A percentile compares a stretch with the other conserved stretches of the same genome.
Evolutionary conservation across 2,797 vertebrate genomes (phyloP).

Genomic region (Neomorphus geoffroyi): DNA sequence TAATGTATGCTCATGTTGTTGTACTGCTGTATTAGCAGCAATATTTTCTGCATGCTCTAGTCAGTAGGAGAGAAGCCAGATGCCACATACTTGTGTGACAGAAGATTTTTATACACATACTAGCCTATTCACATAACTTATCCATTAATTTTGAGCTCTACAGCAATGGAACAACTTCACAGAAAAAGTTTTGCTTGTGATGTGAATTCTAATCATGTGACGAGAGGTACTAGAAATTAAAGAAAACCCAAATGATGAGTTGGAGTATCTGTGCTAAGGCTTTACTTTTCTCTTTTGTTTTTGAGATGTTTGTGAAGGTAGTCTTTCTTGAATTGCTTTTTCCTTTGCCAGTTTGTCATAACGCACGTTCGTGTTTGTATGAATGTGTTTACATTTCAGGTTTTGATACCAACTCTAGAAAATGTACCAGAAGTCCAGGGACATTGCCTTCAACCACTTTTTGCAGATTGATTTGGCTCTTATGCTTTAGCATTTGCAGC

Average conservation of each 20-base stretch:
- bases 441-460: not conserved
- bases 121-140: not conserved
- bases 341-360: not conserved
- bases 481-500: constrained; percentile 31
- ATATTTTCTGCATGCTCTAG: not conserved
- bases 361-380: not conserved
- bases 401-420: constrained; percentile 28
- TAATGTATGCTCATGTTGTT: not conserved
- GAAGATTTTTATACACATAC: not conserved
- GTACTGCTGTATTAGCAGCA: not conserved
- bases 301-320: not conserved
- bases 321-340: not conserved
- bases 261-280: not conserved
- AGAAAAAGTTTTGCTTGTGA: not conserved
- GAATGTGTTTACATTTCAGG: not conserved
- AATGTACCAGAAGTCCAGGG: not conserved
- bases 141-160: not conserved
- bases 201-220: not conserved
- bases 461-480: constrained; percentile 42
- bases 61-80: not conserved
- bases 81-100: not conserved
- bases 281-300: not conserved
- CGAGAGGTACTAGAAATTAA: not conserved
- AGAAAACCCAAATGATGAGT: not conserved
- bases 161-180: not conserved